These are phyloP conservation scores for Hemaris fuciformis DNA, from an alignment of 2,888 invertebrate genomes.

Conservation along the genomic window DNA sequence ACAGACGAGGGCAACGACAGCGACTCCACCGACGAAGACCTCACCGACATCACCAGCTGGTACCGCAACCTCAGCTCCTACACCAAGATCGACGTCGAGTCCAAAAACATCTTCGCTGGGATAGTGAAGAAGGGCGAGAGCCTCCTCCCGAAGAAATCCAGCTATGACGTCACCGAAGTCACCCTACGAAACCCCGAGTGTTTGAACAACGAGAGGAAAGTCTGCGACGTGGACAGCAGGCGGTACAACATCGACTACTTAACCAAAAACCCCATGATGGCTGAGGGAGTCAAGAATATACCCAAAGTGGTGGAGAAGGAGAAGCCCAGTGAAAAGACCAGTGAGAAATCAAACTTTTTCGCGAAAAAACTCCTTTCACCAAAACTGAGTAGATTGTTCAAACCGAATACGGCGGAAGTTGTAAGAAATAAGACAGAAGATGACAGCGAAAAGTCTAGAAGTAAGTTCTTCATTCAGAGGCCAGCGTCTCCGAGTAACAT, in stretches of 20 bases:
- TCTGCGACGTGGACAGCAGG: slow-evolving; percentile 51
- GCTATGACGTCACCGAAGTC: slow-evolving; percentile 58
- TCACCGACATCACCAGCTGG: slow-evolving; percentile 36
- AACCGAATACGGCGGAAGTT: slow-evolving; percentile 55
- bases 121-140: slow-evolving; percentile 52
- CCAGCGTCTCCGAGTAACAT: slow-evolving; percentile 53
- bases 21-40: slow-evolving; percentile 36
- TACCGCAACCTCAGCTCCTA: slow-evolving; percentile 40
- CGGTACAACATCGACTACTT: slow-evolving; percentile 58
- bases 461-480: slow-evolving; percentile 69
- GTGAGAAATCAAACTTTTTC: slow-evolving; percentile 61
- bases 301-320: slow-evolving; percentile 42
- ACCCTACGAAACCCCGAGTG: slow-evolving; percentile 42
- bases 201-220: slow-evolving; percentile 40
- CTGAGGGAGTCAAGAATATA: slow-evolving; percentile 51
- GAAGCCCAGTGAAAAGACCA: slow-evolving; percentile 49
- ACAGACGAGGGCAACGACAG: slow-evolving; percentile 49
- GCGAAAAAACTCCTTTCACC: slow-evolving; percentile 69
- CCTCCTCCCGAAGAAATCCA: slow-evolving; percentile 49
- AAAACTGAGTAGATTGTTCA: slow-evolving; percentile 68
- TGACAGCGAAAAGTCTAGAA: slow-evolving; percentile 59
- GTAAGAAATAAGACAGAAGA: slow-evolving; percentile 41
- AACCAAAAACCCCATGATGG: slow-evolving; percentile 46
- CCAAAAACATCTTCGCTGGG: slow-evolving; percentile 41
- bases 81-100: slow-evolving; percentile 46